A percentile compares a stretch with the other conserved stretches of the same genome.
Evolutionary conservation across 1,140 invertebrate genomes (phyloP).

Genomic region (Drosophila virilis): DNA sequence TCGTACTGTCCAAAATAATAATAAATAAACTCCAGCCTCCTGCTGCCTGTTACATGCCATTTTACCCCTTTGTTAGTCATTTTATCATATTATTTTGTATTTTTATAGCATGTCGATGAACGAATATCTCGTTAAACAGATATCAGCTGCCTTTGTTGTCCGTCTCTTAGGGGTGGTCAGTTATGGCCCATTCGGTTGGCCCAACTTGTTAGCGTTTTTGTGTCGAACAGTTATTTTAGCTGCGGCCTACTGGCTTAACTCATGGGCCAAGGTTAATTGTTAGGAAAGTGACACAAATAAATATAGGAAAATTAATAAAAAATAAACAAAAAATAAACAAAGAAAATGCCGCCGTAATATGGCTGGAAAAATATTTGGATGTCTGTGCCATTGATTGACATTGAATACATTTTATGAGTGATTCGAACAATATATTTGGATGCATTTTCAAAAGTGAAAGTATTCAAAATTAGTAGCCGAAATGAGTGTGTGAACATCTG

Average conservation of each 20-base stretch:
- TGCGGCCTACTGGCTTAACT: neutral
- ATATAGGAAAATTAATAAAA: neutral
- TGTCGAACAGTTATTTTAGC: neutral
- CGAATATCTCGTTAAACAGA: conserved; percentile 12
- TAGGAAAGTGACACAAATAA: conserved; percentile 23
- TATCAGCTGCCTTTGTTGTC: conserved; percentile 4
- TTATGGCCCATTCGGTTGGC: conserved; percentile 30
- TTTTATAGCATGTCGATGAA: neutral
- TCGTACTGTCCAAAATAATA: too few relatives aligned
- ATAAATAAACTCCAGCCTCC: too few relatives aligned
- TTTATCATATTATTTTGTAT: too few relatives aligned
- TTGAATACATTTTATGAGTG: conserved; percentile 22
- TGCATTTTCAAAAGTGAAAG: conserved; percentile 38
- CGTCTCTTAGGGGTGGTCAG: conserved; percentile 28
- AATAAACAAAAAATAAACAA: neutral
- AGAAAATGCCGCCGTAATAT: neutral
- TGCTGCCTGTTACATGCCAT: too few relatives aligned
- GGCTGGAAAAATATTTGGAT: conserved; percentile 10
- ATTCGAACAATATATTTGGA: conserved; percentile 7
- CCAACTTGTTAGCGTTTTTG: conserved; percentile 55
- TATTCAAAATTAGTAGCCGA: conserved; percentile 13
- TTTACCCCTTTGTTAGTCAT: too few relatives aligned
- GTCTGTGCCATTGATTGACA: conserved; percentile 22
- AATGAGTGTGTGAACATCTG: conserved; percentile 37
- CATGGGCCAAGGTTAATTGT: conserved; percentile 51